Base-by-base conservation (phyloP, 23 tunicate species). In the Diplosoma virens region DNA sequence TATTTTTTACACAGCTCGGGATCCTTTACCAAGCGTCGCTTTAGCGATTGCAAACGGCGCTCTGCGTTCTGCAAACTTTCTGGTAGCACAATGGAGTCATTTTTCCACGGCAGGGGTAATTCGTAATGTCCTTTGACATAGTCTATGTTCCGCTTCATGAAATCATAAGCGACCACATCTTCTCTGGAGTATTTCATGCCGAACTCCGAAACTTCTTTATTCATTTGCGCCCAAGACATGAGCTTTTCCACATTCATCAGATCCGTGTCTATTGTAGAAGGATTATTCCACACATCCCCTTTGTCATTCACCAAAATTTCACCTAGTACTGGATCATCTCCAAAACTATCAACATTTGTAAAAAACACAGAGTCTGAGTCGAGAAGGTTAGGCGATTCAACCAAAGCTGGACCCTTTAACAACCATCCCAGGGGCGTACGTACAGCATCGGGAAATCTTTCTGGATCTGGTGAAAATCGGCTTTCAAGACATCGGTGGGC, bases 381-480 rank as follows among this genome's bases (percentile, higher is more conserved):
- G n/a, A n/a, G n/a, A 9, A 67, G 11, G 30, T 37, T 67, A 20
- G 35, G 16, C 11, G 11, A 20, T 7, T 63, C 6, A 25, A 27
- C 33, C 9, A n/a, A n/a, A n/a, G n/a, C n/a, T n/a, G 78, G 78
- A 20, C 78, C 78, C 28, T 47, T 47, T 23, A 72, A 25, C 3
- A 50, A 3, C 78, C 78, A 72, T 5, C 78, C 78, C 4, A 72
- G 63, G 6, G 61, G 34, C 11, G 78, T 72, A 9, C 33, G 27
- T 3, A 72, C 26, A 7, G 78, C 78, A 7, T 34, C 52, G 14
- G 74, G 74, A 17, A 3, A 25, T 36, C 18, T 6, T 3, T 5
- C 23, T 37, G 74, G 74, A 37, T 45, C 52, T 45, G 52, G 52
- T n/a, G n/a, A n/a, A n/a, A n/a, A n/a, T n/a, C n/a, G n/a, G n/a